Evolutionary conservation across 2,797 vertebrate genomes (phyloP), one percentile per base, ranked within the genome.

Genomic region (Diglossa cyanea): DNA sequence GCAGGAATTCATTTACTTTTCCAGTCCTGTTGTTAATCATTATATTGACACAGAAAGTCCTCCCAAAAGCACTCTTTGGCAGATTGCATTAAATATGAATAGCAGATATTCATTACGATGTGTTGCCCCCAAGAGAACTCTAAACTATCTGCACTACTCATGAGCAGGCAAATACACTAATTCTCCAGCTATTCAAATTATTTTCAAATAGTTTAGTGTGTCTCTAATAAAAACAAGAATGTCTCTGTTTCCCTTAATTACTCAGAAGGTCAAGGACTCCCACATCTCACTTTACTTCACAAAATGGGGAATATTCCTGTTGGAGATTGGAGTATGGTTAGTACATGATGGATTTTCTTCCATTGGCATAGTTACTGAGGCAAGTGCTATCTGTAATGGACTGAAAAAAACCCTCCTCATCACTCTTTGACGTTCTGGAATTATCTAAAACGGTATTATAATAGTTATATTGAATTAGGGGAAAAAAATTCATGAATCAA

Each of bases 1-100:
- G 89, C 39, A 95, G 93, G 93, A 94, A 96, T 96, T 96, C 82
- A 94, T 97, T 96, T 95, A 93, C 91, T 96, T 96, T 94, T 97
- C 91, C 94, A 94, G 86, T 94, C 90, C 93, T 96, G 94, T 96
- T 96, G 91, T 94, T 95, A 96, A 96, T 95, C 93, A 96, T 94
- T 96, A 82, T 95, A 95, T 96, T 96, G 92, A 95, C 96, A 96
- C 94, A 95, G 80, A 96, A 97, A 96, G 95, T 94, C 94, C 86
- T 97, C 95, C 95, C 94, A 93, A 94, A 96, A 95, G 94, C 94
- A 91, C 91, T 96, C 93, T 95, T 96, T 95, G 96, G 95, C 94
- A 96, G 92, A 95, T 96, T 96, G 87, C 93, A 96, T 96, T 96
- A 96, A 96, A 96, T 95, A 94, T 95, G 93, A 96, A 94, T 94